phyloP scores from a whole-genome alignment of 2,113 vertebrate genomes.

The Rhodinocichla rosea region DNA sequence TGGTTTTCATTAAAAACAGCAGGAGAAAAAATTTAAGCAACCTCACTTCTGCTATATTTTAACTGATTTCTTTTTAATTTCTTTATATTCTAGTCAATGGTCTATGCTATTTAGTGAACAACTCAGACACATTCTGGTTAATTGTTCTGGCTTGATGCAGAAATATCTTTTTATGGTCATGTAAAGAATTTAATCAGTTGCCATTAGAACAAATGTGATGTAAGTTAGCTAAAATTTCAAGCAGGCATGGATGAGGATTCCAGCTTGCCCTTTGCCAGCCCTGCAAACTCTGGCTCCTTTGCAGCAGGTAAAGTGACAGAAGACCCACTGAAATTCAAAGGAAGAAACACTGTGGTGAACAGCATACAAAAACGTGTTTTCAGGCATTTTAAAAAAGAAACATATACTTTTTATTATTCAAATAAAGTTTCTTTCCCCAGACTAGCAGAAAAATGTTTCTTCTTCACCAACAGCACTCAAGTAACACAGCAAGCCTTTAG shows the following conservation, averaged over 20 bases:
- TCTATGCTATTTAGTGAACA: not conserved
- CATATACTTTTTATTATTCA: not conserved
- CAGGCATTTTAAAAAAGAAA: not conserved
- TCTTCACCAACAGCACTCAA: not conserved
- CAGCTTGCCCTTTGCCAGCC: not conserved
- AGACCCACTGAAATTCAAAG: not conserved
- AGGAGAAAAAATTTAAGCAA: not conserved
- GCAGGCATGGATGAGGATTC: not conserved
- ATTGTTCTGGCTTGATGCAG: not conserved
- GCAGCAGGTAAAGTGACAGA: not conserved
- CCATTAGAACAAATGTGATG: not conserved
- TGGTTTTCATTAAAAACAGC: not conserved
- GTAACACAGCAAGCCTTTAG: not conserved
- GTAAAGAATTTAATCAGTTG: not conserved
- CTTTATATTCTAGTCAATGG: not conserved
- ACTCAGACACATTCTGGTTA: not conserved
- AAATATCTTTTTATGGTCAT: not conserved
- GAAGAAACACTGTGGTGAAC: not conserved
- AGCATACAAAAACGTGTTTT: fast-evolving
- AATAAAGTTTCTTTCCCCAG: not conserved
- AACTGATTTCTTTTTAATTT: not conserved
- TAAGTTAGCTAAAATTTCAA: not conserved
- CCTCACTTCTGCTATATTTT: not conserved
- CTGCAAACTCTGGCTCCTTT: not conserved
- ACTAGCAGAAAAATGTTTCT: not conserved